A percentile compares a stretch with the other conserved stretches of the same genome.
Conservation (phyloP, 2,113 vertebrate species). For the Xenus cinereus region DNA sequence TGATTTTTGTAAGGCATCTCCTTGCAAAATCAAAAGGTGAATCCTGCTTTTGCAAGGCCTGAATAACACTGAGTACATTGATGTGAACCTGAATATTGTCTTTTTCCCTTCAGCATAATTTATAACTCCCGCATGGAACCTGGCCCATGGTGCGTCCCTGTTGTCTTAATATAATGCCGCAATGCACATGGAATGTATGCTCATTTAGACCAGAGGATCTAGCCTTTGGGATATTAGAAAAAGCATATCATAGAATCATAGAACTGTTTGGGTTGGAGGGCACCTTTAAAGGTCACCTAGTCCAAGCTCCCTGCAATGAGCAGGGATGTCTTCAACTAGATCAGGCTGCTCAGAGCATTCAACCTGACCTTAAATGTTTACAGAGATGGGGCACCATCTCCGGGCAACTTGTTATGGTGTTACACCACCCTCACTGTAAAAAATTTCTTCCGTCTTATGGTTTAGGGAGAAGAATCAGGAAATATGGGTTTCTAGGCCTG, state of each 20-base stretch:
- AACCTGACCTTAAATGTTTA: neutral
- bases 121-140: neutral
- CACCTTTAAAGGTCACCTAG: neutral
- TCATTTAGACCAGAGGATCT: neutral
- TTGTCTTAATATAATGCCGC: neutral
- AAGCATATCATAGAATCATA: neutral
- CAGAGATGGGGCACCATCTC: neutral
- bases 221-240: neutral
- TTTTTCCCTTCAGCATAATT: neutral
- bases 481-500: accelerated
- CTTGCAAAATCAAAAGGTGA: neutral
- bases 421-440: neutral
- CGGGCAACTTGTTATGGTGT: neutral
- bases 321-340: neutral
- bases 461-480: neutral
- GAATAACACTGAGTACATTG: neutral
- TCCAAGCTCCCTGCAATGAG: neutral
- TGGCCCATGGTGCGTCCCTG: neutral
- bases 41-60: neutral
- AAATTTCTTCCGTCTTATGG: neutral
- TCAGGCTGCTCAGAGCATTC: neutral
- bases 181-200: neutral
- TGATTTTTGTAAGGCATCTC: neutral
- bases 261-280: neutral
- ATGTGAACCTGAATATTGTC: neutral